Conservation (phyloP, 2,113 vertebrate species). For the Spermophilus dauricus region DNA sequence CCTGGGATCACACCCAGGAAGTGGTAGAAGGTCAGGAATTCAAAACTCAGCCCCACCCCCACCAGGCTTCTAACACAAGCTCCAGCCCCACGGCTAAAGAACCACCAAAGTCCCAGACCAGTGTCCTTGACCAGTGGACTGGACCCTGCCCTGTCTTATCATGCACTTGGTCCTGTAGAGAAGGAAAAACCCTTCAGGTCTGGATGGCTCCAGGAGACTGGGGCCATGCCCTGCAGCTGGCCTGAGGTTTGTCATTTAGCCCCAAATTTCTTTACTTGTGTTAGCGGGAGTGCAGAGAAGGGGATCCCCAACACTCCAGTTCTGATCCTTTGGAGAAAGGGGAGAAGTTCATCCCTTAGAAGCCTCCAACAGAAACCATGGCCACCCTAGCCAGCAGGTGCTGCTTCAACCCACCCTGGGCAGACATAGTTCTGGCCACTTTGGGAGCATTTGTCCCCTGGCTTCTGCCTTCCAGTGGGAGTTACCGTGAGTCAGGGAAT, state of each 20-base stretch:
- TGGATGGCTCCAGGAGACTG: too few relatives aligned
- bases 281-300: too few relatives aligned
- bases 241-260: neutral
- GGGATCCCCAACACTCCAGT: neutral
- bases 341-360: neutral
- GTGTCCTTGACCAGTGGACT: neutral
- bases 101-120: fast-evolving
- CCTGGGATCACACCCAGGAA: neutral
- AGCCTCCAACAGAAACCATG: neutral
- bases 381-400: neutral
- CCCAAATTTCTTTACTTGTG: too few relatives aligned
- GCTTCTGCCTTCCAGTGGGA: neutral
- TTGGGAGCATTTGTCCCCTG: neutral
- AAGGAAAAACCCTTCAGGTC: neutral
- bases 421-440: fast-evolving
- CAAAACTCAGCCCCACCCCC: neutral
- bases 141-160: too few relatives aligned
- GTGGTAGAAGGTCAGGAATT: neutral
- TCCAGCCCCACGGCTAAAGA: neutral
- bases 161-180: neutral
- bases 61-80: neutral
- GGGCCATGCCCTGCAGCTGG: too few relatives aligned
- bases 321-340: neutral
- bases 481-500: neutral
- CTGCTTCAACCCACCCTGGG: too few relatives aligned